Conservation (phyloP, 2,113 vertebrate genomes). For the Cinclus mexicanus region DNA sequence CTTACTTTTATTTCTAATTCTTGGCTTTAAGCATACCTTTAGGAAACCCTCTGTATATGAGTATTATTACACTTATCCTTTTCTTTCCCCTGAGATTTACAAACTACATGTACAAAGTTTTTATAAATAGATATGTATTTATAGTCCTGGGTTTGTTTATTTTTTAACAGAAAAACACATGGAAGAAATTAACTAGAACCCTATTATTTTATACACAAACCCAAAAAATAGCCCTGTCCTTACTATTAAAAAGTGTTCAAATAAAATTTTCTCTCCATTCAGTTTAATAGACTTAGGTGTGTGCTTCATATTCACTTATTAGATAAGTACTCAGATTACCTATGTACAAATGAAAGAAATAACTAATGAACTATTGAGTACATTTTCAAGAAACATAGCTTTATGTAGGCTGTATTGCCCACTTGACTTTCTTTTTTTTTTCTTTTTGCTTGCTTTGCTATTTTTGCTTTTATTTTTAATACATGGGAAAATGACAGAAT, state of each 20-base stretch:
- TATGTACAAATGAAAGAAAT: background rate
- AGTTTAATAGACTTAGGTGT: background rate
- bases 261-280: background rate
- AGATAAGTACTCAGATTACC: background rate
- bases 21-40: background rate
- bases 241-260: background rate
- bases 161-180: background rate
- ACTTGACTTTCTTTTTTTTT: background rate
- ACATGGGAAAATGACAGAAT: background rate
- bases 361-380: background rate
- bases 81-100: background rate
- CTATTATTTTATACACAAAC: background rate
- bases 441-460: too few relatives aligned
- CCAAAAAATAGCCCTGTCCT: background rate
- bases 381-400: background rate
- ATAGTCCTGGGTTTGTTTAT: too few relatives aligned
- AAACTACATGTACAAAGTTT: background rate
- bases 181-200: background rate
- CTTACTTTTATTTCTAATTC: background rate
- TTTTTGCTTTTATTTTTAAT: background rate
- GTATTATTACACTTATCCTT: background rate
- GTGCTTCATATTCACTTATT: background rate
- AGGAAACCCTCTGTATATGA: background rate
- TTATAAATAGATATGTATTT: rapidly evolving
- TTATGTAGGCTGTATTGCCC: background rate